These are phyloP conservation scores for Leucophenga varia DNA, from an alignment of 1,140 invertebrate species.

Conservation along the genomic window DNA sequence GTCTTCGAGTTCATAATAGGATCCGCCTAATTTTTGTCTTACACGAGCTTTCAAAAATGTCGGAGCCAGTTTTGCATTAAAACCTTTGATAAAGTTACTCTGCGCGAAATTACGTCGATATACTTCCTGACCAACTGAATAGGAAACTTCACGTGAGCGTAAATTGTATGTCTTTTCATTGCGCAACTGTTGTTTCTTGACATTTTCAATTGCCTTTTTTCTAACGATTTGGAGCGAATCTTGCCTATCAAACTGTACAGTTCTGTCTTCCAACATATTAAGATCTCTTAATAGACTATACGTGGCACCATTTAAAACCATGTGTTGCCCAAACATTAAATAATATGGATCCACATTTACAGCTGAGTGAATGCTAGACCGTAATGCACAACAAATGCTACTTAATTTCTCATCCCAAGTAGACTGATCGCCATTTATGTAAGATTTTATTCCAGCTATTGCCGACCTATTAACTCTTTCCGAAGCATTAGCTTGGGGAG, in stretches of 20 bases:
- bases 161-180: too few relatives aligned
- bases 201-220: too few relatives aligned
- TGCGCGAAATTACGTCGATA: background rate
- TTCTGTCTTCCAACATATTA: background rate
- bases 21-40: background rate
- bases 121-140: background rate
- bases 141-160: too few relatives aligned
- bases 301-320: background rate
- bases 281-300: background rate
- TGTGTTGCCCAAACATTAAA: background rate
- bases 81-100: background rate
- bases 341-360: background rate
- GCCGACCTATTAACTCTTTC: slow-evolving; percentile 5
- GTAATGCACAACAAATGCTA: background rate
- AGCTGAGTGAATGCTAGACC: background rate
- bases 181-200: too few relatives aligned
- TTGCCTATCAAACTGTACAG: too few relatives aligned
- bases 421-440: slow-evolving; percentile 1
- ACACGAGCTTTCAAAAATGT: background rate
- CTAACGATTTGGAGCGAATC: too few relatives aligned
- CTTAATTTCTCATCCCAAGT: slow-evolving; percentile 1
- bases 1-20: background rate
- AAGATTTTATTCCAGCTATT: background rate
- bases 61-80: background rate
- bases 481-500: too few relatives aligned